These are phyloP conservation scores for Malacosoma neustria DNA, from an alignment of 2,888 invertebrate species.

Conservation along the genomic window DNA sequence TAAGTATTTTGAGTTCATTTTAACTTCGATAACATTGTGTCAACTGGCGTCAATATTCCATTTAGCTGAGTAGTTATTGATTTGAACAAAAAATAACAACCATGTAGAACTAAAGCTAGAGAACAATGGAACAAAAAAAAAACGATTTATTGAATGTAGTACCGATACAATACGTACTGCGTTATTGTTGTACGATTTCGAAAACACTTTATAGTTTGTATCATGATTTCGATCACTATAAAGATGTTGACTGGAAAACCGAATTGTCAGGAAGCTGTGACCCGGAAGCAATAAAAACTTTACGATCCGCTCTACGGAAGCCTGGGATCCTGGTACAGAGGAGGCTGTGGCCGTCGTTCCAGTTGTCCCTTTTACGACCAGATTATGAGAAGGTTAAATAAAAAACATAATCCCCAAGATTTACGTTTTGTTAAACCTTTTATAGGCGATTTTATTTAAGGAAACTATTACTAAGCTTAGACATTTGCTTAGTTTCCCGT, in stretches of 20 bases:
- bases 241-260: conserved; percentile 59
- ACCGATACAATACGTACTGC: not conserved
- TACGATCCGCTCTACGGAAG: conserved; percentile 38
- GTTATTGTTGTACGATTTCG: conserved; percentile 1
- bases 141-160: not conserved
- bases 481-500: too few species aligned
- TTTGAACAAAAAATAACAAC: too few species aligned
- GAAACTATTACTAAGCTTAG: too few species aligned
- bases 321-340: conserved; percentile 15
- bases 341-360: conserved; percentile 16
- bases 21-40: too few species aligned
- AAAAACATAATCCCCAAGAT: conserved; percentile 21
- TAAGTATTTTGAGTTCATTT: too few species aligned
- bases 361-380: conserved; percentile 29
- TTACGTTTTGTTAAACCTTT: not conserved
- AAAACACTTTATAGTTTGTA: conserved; percentile 26
- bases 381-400: conserved; percentile 37
- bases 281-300: conserved; percentile 64
- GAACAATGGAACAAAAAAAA: not conserved
- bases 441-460: not conserved
- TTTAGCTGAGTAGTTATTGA: too few species aligned
- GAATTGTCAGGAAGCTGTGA: conserved; percentile 47
- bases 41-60: too few species aligned
- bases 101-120: not conserved
- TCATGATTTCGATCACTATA: conserved; percentile 37